phyloP scores from a whole-genome alignment of 2,113 vertebrate genomes.

The Ursus arctos region DNA sequence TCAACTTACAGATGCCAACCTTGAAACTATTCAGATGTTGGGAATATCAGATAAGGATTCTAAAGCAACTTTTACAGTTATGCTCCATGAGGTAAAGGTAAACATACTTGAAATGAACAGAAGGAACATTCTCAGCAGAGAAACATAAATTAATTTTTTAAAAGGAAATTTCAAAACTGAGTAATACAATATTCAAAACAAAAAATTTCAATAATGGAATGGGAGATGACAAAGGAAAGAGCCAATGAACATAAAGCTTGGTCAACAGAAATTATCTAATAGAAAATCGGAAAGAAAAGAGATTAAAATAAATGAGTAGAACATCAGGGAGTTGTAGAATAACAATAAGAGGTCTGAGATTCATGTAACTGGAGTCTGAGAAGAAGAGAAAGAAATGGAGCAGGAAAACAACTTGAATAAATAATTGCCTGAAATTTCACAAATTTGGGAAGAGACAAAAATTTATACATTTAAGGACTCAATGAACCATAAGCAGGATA shows the following conservation, averaged over 20 bases:
- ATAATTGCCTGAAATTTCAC: background rate
- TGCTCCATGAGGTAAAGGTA: background rate
- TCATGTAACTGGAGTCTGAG: background rate
- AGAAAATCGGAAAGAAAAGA: constrained; percentile 20
- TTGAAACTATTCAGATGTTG: background rate
- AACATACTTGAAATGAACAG: background rate
- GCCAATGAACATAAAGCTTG: background rate
- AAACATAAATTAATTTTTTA: background rate
- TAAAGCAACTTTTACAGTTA: background rate
- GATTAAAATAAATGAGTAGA: background rate
- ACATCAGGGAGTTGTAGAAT: background rate
- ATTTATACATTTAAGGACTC: background rate
- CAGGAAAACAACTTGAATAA: background rate
- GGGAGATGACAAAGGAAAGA: background rate
- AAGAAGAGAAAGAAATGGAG: background rate
- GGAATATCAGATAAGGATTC: background rate
- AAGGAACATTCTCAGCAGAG: background rate
- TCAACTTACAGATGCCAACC: background rate
- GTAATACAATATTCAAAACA: background rate
- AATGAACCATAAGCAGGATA: background rate
- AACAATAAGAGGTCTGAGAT: background rate
- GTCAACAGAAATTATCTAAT: background rate
- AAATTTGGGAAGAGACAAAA: background rate
- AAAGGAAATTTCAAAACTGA: background rate
- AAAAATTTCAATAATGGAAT: background rate